These are phyloP conservation scores for Lithophane ornitopus DNA, from an alignment of 2,888 invertebrate genomes.

Conservation along the genomic window DNA sequence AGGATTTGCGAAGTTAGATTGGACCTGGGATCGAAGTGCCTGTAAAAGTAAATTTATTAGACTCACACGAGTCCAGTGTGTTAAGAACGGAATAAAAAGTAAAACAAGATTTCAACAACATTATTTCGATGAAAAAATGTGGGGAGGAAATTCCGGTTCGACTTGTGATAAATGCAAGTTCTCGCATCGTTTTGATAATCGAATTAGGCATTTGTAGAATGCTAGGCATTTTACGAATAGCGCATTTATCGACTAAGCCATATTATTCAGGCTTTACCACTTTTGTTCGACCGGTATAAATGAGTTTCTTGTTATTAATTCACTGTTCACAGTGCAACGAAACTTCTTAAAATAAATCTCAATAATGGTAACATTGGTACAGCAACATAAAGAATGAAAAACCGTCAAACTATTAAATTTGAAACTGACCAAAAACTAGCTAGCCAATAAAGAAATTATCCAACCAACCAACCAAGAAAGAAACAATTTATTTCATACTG, in stretches of 20 bases:
- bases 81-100: slow-evolving; percentile 45
- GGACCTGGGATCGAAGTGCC: slow-evolving; percentile 56
- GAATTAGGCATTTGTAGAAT: no score
- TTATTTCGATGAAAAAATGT: slow-evolving; percentile 31
- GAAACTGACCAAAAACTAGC: background rate
- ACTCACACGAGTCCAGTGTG: slow-evolving; percentile 31
- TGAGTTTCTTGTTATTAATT: background rate
- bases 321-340: background rate
- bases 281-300: background rate
- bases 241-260: no score
- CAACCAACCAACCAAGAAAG: slow-evolving; percentile 7
- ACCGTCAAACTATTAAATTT: background rate
- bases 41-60: slow-evolving; percentile 70
- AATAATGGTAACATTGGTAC: background rate
- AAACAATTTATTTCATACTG: slow-evolving; percentile 13
- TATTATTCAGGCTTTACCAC: slow-evolving; percentile 9
- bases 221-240: no score
- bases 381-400: background rate
- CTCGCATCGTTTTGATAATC: background rate
- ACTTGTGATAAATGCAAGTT: background rate
- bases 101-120: slow-evolving; percentile 51
- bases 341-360: background rate
- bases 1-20: slow-evolving; percentile 67
- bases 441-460: slow-evolving; percentile 23
- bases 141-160: background rate